Evolutionary conservation across 2,888 invertebrate species (phyloP).

Genomic region (Cylindroiulus punctatus): DNA sequence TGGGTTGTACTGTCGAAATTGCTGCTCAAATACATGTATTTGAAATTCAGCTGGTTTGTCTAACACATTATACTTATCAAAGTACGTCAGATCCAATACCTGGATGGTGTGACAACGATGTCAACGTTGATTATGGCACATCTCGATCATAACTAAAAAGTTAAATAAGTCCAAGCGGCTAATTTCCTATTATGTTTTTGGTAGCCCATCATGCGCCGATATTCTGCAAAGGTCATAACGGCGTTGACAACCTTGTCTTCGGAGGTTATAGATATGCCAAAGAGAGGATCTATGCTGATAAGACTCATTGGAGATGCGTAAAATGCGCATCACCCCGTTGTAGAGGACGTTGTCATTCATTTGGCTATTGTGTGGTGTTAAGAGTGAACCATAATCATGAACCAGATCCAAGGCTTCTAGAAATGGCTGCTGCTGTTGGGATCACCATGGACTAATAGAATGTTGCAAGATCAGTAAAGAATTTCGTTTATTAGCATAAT

Average conservation of each 20-base stretch:
- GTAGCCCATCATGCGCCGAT: background rate
- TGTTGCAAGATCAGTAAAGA: background rate
- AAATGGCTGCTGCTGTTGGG: background rate
- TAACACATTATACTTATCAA: no score
- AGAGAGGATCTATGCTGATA: background rate
- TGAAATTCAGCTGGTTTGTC: no score
- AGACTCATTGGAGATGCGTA: background rate
- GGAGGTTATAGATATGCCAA: slow-evolving; percentile 19
- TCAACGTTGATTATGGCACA: background rate
- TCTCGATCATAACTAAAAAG: background rate
- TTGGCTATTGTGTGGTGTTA: background rate
- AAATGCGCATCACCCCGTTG: slow-evolving; percentile 10
- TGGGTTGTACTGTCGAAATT: no score
- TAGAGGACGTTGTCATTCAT: background rate
- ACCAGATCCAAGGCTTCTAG: slow-evolving; percentile 9
- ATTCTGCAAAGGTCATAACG: background rate
- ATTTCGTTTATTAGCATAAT: background rate
- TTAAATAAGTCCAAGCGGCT: background rate
- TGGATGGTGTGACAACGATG: no score
- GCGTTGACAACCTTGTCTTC: background rate
- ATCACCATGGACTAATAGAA: background rate
- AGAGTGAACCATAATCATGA: background rate
- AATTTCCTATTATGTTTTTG: background rate
- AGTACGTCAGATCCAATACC: no score
- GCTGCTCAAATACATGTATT: no score